Conservation (phyloP, 1,140 invertebrate species). For the Drosophila pseudoobscura region DNA sequence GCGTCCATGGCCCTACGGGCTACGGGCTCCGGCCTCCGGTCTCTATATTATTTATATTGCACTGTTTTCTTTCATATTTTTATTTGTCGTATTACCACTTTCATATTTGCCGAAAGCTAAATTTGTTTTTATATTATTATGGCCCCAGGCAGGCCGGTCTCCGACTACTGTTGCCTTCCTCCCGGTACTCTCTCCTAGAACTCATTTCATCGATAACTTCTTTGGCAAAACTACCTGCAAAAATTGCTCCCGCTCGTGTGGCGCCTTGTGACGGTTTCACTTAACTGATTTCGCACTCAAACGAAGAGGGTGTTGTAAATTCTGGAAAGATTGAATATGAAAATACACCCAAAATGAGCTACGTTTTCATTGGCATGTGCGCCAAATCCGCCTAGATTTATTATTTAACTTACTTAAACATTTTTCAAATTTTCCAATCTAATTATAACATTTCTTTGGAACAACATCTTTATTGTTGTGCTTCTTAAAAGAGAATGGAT, state of each 20-base stretch:
- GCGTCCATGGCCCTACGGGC: no score
- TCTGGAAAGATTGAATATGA: slow-evolving; percentile 26
- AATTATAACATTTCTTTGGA: no score
- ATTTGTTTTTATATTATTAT: slow-evolving; percentile 63
- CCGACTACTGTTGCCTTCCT: slow-evolving; percentile 43
- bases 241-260: slow-evolving; percentile 15
- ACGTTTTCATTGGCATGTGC: neutral
- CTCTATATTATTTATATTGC: slow-evolving; percentile 62
- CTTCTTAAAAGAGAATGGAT: no score
- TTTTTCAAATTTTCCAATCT: no score
- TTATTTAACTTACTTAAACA: no score
- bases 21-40: slow-evolving; percentile 4
- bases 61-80: slow-evolving; percentile 42
- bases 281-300: slow-evolving; percentile 21
- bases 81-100: slow-evolving; percentile 43
- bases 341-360: neutral
- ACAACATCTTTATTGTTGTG: no score
- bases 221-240: neutral
- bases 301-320: slow-evolving; percentile 38
- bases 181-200: neutral
- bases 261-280: neutral
- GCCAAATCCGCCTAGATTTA: no score
- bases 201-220: slow-evolving; percentile 36
- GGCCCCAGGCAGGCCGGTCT: slow-evolving; percentile 15
- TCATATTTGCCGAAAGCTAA: slow-evolving; percentile 77